A percentile compares a stretch with the other conserved stretches of the same genome.
These are phyloP conservation scores for Tipula vernalis DNA, from an alignment of 2,888 invertebrate species.

Conservation along the genomic window DNA sequence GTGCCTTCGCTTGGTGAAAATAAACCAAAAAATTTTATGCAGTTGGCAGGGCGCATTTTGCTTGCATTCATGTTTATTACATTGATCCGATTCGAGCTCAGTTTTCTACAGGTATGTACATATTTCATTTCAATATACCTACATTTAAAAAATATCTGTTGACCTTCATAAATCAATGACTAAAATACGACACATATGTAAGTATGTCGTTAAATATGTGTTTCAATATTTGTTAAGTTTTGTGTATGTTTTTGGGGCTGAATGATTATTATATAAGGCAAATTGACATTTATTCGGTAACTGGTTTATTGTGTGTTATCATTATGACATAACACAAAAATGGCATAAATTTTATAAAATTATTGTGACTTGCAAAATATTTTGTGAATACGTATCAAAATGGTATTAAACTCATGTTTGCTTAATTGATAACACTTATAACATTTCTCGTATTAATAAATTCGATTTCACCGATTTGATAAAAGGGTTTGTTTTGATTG, in stretches of 20 bases:
- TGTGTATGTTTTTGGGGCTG: neutral
- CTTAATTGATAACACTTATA: neutral
- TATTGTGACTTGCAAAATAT: neutral
- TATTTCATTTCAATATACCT: neutral
- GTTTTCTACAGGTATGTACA: constrained; percentile 64
- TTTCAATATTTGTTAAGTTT: neutral
- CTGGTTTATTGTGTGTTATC: neutral
- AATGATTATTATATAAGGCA: neutral
- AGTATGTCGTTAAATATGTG: neutral
- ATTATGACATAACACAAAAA: neutral
- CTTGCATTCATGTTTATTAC: constrained; percentile 99
- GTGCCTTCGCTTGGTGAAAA: constrained; percentile 86
- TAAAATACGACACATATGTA: neutral
- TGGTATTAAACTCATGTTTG: neutral
- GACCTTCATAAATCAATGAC: neutral
- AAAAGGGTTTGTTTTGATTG: neutral
- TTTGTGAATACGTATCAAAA: neutral
- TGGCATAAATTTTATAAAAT: neutral
- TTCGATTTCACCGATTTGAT: neutral
- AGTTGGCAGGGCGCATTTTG: constrained; percentile 87
- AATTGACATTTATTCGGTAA: neutral
- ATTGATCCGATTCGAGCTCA: constrained; percentile 83
- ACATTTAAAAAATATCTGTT: neutral
- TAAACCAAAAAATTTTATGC: constrained; percentile 92
- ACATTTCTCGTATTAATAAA: neutral